Conservation (phyloP, 2,113 vertebrate species). For the Genyomyrus donnyi region DNA sequence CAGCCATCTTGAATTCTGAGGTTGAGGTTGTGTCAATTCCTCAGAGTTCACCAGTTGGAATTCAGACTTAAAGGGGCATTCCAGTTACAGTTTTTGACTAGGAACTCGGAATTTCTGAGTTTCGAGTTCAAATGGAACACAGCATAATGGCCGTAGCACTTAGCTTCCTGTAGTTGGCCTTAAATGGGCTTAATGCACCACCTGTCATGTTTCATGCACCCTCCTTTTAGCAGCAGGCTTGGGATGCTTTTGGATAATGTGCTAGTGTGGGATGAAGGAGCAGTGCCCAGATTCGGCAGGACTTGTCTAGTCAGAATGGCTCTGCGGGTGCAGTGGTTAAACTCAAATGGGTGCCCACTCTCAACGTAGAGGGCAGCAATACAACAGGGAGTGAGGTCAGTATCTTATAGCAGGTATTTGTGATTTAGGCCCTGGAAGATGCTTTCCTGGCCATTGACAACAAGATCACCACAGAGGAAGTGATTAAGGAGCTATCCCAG, state of each 20-base stretch:
- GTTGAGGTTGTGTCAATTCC: too few species aligned
- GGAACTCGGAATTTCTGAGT: too few species aligned
- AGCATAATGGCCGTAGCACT: neutral
- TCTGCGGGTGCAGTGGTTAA: neutral
- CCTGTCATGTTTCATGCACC: neutral
- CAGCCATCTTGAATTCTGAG: too few species aligned
- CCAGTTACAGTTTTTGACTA: too few species aligned
- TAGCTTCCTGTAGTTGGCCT: neutral
- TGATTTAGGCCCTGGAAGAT: conserved; percentile 81
- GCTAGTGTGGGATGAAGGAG: neutral
- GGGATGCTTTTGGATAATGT: neutral
- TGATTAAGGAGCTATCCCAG: conserved; percentile 88
- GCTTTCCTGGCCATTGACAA: conserved; percentile 90
- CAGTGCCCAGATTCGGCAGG: neutral
- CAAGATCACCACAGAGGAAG: conserved; percentile 85
- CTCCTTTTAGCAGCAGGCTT: neutral
- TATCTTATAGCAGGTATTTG: neutral
- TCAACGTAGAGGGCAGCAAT: neutral
- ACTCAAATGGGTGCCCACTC: neutral
- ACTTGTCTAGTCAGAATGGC: neutral
- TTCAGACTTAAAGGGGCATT: too few species aligned
- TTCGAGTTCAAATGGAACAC: too few species aligned
- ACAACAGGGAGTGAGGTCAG: neutral
- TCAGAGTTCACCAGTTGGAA: too few species aligned
- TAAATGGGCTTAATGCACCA: neutral